phyloP scores from a whole-genome alignment of 2,113 vertebrate species.

The Zosterops japonicus region DNA sequence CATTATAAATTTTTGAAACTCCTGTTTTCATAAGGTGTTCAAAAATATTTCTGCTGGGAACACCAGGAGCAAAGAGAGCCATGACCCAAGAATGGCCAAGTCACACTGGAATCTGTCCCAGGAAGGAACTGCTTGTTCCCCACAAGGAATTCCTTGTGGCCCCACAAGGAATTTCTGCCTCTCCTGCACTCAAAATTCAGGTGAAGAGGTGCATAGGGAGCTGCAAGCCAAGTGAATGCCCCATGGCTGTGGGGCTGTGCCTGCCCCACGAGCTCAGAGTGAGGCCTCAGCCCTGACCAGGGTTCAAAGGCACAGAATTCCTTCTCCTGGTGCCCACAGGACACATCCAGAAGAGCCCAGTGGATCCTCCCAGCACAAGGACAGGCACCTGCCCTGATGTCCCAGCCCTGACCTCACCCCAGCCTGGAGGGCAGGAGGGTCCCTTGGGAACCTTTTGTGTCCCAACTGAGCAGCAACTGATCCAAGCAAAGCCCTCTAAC shows the following conservation, averaged over 20 bases:
- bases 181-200: neutral
- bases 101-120: fast-evolving
- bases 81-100: fast-evolving
- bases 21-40: neutral
- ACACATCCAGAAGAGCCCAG: neutral
- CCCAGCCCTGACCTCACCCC: neutral
- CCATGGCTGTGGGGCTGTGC: neutral
- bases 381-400: neutral
- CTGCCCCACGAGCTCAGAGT: neutral
- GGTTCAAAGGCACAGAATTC: neutral
- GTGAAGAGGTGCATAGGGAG: neutral
- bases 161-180: neutral
- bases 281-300: neutral
- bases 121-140: neutral
- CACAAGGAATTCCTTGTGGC: neutral
- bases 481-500: neutral
- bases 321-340: neutral
- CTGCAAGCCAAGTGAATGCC: neutral
- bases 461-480: neutral
- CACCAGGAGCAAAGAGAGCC: neutral
- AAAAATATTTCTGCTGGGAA: neutral
- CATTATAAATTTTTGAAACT: neutral
- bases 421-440: neutral
- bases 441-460: neutral
- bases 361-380: fast-evolving